These are phyloP conservation scores for Artemisiospiza belli DNA, from an alignment of 2,113 vertebrate species.

Conservation along the genomic window DNA sequence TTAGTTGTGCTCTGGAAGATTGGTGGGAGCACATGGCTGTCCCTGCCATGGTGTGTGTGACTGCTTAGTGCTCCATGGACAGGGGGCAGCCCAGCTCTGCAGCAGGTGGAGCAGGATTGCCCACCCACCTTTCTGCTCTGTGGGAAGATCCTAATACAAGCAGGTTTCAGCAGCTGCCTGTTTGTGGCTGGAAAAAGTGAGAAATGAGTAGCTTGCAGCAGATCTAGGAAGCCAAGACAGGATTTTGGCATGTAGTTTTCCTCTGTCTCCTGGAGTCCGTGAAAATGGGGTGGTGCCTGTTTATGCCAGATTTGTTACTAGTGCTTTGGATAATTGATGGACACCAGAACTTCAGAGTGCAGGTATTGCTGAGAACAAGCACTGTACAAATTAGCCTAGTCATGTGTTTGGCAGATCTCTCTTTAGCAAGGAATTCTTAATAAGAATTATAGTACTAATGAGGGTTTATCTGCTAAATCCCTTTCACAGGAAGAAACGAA, in stretches of 20 bases:
- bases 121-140: background rate
- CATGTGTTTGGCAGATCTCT: background rate
- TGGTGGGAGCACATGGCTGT: accelerated
- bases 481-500: background rate
- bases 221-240: background rate
- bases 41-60: background rate
- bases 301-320: background rate
- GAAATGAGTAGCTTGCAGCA: background rate
- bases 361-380: background rate
- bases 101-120: background rate
- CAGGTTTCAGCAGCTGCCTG: background rate
- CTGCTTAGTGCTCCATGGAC: background rate
- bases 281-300: background rate
- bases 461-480: background rate
- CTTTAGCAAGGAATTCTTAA: slow-evolving; percentile 2
- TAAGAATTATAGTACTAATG: slow-evolving; percentile 2
- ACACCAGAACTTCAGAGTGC: background rate
- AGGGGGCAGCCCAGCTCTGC: accelerated
- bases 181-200: background rate
- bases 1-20: background rate
- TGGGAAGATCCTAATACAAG: background rate
- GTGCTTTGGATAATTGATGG: background rate
- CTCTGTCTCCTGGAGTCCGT: background rate
- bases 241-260: background rate
- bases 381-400: background rate